These are phyloP conservation scores for Aurelia coerulea DNA, from an alignment of 30 jellyfish, hydroid and myxozoan genomes.

Conservation along the genomic window DNA sequence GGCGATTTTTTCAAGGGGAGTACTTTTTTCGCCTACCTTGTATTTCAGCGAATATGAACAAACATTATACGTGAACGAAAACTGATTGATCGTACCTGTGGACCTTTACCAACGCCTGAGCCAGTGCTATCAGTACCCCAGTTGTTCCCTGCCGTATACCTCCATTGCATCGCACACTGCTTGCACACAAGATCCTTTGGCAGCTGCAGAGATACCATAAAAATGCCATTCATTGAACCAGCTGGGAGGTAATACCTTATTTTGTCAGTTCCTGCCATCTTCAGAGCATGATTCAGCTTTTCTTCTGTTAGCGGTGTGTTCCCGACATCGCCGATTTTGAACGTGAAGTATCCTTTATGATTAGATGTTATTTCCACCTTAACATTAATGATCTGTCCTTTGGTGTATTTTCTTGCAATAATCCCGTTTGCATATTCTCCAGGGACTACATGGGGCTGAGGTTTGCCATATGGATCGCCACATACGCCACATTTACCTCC, in stretches of 20 bases:
- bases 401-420: slow-evolving; percentile 36
- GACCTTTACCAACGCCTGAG: slow-evolving; percentile 54
- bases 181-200: slow-evolving; percentile 30
- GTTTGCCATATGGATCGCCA: slow-evolving; percentile 61
- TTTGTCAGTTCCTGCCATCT: slow-evolving; percentile 19
- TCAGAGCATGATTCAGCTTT: slow-evolving; percentile 18
- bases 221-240: slow-evolving; percentile 29
- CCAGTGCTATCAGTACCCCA: slow-evolving; percentile 60
- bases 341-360: slow-evolving; percentile 56
- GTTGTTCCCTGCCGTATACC: slow-evolving; percentile 59
- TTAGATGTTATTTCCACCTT: slow-evolving; percentile 52
- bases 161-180: slow-evolving; percentile 63
- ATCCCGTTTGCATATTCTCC: slow-evolving; percentile 54
- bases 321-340: slow-evolving; percentile 39
- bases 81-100: slow-evolving; percentile 10
- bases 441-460: slow-evolving; percentile 22
- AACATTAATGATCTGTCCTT: slow-evolving; percentile 51
- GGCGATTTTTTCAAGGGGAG: no score
- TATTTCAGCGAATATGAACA: no score
- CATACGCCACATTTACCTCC: slow-evolving; percentile 73
- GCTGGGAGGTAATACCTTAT: slow-evolving; percentile 20
- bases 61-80: background rate
- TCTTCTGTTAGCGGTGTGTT: slow-evolving; percentile 39
- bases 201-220: slow-evolving; percentile 23
- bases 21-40: no score